Percentiles rank a stretch among this genome's conserved stretches.
Evolutionary conservation across 2,888 invertebrate species (phyloP).

Genomic region (Cloeon dipterum): DNA sequence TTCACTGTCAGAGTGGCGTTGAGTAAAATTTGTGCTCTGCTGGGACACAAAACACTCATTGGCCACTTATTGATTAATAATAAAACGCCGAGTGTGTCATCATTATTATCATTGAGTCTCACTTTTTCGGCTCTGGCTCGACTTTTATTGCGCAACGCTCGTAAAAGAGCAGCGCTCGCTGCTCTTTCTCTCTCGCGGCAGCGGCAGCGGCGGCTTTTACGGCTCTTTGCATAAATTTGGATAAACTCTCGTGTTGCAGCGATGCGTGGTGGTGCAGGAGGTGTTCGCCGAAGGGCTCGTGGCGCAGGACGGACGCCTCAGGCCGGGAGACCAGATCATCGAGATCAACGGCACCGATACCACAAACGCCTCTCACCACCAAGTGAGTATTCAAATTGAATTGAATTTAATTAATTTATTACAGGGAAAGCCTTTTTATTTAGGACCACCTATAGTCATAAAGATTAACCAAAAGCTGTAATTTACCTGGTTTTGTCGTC

Average conservation of each 20-base stretch:
- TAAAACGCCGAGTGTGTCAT: too few species aligned
- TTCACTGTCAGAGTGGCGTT: too few species aligned
- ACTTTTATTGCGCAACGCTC: neutral
- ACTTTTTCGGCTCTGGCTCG: neutral
- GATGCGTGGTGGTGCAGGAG: conserved; percentile 20
- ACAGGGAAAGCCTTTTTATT: too few species aligned
- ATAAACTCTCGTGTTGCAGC: conserved; percentile 13
- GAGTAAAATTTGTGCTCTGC: too few species aligned
- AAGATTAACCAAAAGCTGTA: too few species aligned
- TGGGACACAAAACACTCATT: too few species aligned
- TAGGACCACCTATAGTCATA: too few species aligned
- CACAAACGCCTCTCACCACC: conserved; percentile 11
- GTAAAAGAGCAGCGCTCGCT: neutral
- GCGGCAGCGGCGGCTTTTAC: neutral
- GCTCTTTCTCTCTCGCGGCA: neutral
- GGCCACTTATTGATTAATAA: too few species aligned
- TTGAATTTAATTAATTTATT: too few species aligned
- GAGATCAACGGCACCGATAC: conserved; percentile 19
- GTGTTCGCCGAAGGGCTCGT: conserved; percentile 18
- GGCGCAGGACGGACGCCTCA: conserved; percentile 18
- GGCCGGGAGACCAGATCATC: conserved; percentile 20
- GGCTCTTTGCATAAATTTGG: neutral
- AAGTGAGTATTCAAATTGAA: too few species aligned
- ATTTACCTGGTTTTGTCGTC: too few species aligned
- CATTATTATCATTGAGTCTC: too few species aligned